Conservation (phyloP, 2,888 invertebrate genomes). For the Amphipyra berbera region DNA sequence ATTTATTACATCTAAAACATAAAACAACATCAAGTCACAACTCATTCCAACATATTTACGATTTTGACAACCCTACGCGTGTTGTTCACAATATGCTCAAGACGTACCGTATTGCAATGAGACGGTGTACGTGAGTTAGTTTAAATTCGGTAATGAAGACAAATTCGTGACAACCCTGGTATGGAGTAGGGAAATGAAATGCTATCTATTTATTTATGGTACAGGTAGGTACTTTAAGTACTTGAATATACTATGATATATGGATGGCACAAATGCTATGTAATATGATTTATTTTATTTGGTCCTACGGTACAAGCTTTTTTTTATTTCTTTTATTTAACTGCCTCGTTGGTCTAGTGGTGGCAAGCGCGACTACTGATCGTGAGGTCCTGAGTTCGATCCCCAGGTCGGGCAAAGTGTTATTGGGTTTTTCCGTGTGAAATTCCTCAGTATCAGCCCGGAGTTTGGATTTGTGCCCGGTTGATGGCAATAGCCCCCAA, state of each 20-base stretch:
- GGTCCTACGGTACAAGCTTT: not conserved
- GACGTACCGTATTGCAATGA: conserved; percentile 37
- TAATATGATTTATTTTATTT: not conserved
- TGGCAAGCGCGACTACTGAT: no score
- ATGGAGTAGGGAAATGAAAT: conserved; percentile 29
- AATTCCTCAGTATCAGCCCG: no score
- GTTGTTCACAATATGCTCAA: conserved; percentile 37
- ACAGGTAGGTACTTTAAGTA: not conserved
- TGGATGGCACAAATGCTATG: not conserved
- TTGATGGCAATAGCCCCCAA: no score
- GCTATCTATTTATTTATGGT: conserved; percentile 43
- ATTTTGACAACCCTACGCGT: conserved; percentile 28
- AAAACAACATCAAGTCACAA: not conserved
- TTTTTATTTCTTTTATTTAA: no score
- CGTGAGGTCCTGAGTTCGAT: no score
- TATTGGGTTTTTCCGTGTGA: no score
- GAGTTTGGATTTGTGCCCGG: no score
- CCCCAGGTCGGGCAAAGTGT: no score
- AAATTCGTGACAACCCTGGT: conserved; percentile 38
- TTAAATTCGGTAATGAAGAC: conserved; percentile 57
- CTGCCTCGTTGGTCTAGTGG: no score
- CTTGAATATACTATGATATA: conserved; percentile 9
- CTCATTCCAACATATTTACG: conserved; percentile 1
- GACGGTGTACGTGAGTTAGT: conserved; percentile 47
- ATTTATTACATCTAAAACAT: not conserved